Evolutionary conservation across 1,140 invertebrate genomes (phyloP).

Genomic region (Pteromalus puparum): DNA sequence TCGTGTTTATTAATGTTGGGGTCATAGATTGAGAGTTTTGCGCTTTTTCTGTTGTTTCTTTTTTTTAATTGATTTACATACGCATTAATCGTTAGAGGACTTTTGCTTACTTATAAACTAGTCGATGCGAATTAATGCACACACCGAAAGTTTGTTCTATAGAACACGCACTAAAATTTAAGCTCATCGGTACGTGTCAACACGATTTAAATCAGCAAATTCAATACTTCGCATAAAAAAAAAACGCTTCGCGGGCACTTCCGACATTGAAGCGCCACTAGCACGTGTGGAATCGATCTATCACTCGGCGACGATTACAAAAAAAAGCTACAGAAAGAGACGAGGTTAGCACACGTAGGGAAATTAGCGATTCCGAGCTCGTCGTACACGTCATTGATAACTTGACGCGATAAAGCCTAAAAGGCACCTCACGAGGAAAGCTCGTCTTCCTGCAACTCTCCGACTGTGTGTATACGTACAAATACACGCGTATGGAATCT

Average conservation of each 20-base stretch:
- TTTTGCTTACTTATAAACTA: no score
- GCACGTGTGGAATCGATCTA: background rate
- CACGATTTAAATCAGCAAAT: no score
- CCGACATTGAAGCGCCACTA: background rate
- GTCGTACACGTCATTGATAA: constrained; percentile 20
- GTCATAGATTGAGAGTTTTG: background rate
- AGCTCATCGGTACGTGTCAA: no score
- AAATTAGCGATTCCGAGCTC: constrained; percentile 2
- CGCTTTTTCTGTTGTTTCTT: background rate
- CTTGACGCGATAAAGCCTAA: background rate
- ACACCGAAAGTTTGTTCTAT: no score
- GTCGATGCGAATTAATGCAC: no score
- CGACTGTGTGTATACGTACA: background rate
- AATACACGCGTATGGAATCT: background rate
- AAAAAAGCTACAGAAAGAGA: background rate
- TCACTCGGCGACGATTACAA: background rate
- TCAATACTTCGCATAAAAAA: background rate
- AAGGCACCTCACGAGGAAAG: background rate
- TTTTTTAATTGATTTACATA: background rate
- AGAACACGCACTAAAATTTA: no score
- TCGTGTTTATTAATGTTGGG: constrained; percentile 5
- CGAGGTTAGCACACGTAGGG: background rate
- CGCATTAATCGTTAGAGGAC: no score
- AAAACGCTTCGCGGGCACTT: no score
- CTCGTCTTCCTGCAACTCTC: background rate